Conservation (phyloP, 2,797 vertebrate species). For the Manis javanica region DNA sequence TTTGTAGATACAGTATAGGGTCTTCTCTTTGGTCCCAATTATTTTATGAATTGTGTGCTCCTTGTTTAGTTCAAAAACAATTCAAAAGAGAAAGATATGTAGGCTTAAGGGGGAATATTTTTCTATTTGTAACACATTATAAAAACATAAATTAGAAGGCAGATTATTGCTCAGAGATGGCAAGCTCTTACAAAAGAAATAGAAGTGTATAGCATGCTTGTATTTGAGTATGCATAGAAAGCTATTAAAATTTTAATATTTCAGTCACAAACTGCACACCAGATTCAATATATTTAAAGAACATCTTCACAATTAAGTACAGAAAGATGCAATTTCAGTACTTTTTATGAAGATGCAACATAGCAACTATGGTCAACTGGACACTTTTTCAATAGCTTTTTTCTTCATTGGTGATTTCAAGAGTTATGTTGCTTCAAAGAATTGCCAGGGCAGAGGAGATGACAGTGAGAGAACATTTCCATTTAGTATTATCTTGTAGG, state of each 20-base stretch:
- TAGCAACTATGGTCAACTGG: neutral
- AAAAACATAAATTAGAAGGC: slow-evolving; percentile 56
- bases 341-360: neutral
- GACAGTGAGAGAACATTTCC: neutral
- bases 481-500: slow-evolving; percentile 7
- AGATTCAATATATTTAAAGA: slow-evolving; percentile 32
- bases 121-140: slow-evolving; percentile 43
- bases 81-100: neutral
- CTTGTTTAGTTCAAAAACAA: neutral
- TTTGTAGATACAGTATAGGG: neutral
- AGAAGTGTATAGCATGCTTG: neutral
- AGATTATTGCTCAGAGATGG: slow-evolving; percentile 43
- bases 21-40: neutral
- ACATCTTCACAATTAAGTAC: slow-evolving; percentile 5
- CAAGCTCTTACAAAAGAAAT: slow-evolving; percentile 32
- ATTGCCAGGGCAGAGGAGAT: slow-evolving; percentile 28
- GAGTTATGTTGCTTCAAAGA: neutral
- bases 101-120: slow-evolving; percentile 22
- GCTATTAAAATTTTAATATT: slow-evolving; percentile 55
- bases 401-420: neutral
- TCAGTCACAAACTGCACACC: neutral
- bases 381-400: slow-evolving; percentile 11
- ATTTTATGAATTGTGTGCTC: slow-evolving; percentile 9
- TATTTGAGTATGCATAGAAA: slow-evolving; percentile 46
- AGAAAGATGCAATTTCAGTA: neutral